Base-by-base conservation (phyloP, 2,888 invertebrate species). In the Drosophila maculinotata region DNA sequence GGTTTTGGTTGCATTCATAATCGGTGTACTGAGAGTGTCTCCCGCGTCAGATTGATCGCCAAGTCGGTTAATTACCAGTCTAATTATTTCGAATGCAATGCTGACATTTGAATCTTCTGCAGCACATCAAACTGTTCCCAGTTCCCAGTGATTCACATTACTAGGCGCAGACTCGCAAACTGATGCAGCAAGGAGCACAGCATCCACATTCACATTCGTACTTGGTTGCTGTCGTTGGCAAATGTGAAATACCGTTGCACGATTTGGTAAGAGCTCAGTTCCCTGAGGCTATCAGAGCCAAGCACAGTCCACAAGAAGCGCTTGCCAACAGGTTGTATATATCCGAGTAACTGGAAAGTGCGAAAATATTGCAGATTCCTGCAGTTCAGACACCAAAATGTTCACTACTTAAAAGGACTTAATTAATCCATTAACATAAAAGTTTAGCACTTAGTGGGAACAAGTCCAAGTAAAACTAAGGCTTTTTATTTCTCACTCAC, bases 171-270 rank as follows among this genome's bases (percentile, higher is more conserved):
- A 63, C 49, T 76, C 79, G 20, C 9, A 8, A 25, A 28, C 25
- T n/a, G 26, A 20, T 8, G 31, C 26, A 14, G 25, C 62, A 63
- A 42, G 51, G 41, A 64, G 76, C 66, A 69, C 82, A 84, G 79
- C 79, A 84, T 80, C 85, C 79, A 84, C 85, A 81, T n/a, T 12
- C 36, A 6, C n/a, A n/a, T n/a, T n/a, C n/a, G n/a, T n/a, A n/a
- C n/a, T n/a, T n/a, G n/a, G 17, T 12, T 36, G 9, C 45, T 30
- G 31, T 9, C 1, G 7, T n/a, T 17, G 8, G 2, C 14, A 17
- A 6, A 9, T 9, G 20, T 23, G 14, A 25, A 30, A 14, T 26
- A 12, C 17, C n/a, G 14, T 23, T 8, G 26, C 31, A 26, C 44
- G 8, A 41, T 5, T 35, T 25, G 36, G 9, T 35, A 31, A 23